Evolutionary conservation across 2,113 vertebrate genomes (phyloP).

Genomic region (Dasyurus viverrinus): DNA sequence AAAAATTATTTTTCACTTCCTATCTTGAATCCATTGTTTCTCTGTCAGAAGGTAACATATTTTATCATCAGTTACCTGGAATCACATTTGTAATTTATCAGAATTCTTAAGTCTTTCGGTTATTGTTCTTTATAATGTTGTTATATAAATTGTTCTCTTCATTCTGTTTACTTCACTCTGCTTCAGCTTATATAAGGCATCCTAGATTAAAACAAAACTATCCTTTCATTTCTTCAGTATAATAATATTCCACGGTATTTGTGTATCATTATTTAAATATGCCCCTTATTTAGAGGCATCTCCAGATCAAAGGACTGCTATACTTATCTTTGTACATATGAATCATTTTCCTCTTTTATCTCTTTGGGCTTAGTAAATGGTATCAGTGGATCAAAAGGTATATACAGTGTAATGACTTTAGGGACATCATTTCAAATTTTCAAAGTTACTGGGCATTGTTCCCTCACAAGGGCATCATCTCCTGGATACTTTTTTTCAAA

Average conservation of each 20-base stretch:
- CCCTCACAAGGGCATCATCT: constrained; percentile 21
- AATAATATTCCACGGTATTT: no score
- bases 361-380: background rate
- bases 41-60: background rate
- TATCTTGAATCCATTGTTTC: background rate
- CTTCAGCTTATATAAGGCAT: no score
- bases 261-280: no score
- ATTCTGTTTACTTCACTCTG: no score
- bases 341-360: background rate
- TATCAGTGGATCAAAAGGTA: background rate
- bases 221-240: no score
- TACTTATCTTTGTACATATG: background rate
- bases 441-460: background rate
- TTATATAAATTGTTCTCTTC: no score
- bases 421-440: background rate
- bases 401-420: background rate
- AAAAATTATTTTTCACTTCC: background rate
- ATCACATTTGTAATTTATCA: background rate
- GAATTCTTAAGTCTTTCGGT: no score
- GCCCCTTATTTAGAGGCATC: no score
- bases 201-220: no score
- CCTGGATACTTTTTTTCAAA: background rate
- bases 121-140: no score
- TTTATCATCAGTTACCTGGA: background rate
- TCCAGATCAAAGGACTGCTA: no score